Evolutionary conservation across 2,797 vertebrate genomes (phyloP), one percentile per base, ranked within the genome.

Genomic region (Ispidina lecontei): DNA sequence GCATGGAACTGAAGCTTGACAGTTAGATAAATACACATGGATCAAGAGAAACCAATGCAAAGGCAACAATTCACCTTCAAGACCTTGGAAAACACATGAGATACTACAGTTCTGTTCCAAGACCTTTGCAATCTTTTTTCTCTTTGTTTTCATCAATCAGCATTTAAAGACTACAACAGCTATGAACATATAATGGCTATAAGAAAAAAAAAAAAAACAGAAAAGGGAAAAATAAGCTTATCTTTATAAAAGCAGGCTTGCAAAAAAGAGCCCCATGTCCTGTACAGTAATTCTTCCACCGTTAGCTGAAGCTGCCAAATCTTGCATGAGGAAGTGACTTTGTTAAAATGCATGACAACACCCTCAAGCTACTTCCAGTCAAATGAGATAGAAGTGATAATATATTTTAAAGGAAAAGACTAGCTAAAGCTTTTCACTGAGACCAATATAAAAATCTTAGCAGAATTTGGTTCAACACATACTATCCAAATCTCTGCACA

Each of bases 361-460:
- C 60, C 71, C 78, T 95, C 43, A 90, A 95, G 85, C 78, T 94
- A 92, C 54, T 92, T 89, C 74, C 93, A 91, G 65, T 90, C 75
- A 89, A 95, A 91, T 58, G 49, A 96, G 74, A 94, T 78, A 62
- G 23, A 60, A 95, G 41, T 14, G 88, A 60, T 82, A 90, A 47
- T 33, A 88, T 67, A 65, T 90, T 72, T 91, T 54, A 74, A 96
- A 82, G 88, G 68, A 84, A 95, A 94, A 84, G 25, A 76, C 72
- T 35, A 91, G 63, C 87, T 91, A 85, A 91, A 93, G 76, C 44
- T 60, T 86, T 68, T 64, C 69, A 73, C 44, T 73, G 72, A 78
- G 52, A 91, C 54, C 43, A 67, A 7, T 51, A 89, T 47, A 63
- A 83, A 71, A 39, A 91, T 62, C 77, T 89, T 89, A 94, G 6